Evolutionary conservation across 2,888 invertebrate species (phyloP), one percentile per base, ranked within the genome.

Genomic region (Galerucella pusilla): DNA sequence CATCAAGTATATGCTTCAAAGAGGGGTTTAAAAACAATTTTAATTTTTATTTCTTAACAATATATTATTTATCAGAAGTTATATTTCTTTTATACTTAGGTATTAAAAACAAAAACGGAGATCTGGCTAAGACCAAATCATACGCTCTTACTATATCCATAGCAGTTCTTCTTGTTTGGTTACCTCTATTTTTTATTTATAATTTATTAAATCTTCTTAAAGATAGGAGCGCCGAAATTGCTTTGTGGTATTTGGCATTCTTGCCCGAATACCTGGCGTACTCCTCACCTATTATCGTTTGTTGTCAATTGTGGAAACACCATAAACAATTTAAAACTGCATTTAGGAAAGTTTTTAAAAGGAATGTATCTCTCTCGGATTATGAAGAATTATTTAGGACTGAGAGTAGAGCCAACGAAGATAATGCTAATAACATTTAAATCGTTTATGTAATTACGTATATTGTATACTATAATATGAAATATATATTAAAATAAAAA

Each of bases 231-330:
- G 67, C 75, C 2, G 78, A 78, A 16, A 61, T 70, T 2, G 69
- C 76, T n/a, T 57, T 80, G 69, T 80, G 78, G 80, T 75, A 75
- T 68, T 5, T 74, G 14, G 76, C 77, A 2, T 77, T 80, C 67
- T 25, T 78, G 20, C 78, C 80, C 1, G 80, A 78, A 68, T 80
- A 75, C 57, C 49, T 77, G n/a, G 78, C 76, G 5, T 80, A 78
- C 49, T 75, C 63, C 2, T 71, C 69, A 14, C 75, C 78, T 7
- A 12, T 78, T n/a, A 54, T 77, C 2, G 63, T 73, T 12, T 54
- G 71, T 12, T 77, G 64, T 60, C 68, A 75, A 61, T 66, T 80
- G 20, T 80, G 78, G 75, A 74, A 42, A 63, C 60, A 42, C 2
- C 74, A 77, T 61, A 77, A 78, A 25, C 66, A 78, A 16, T 80